These are phyloP conservation scores for Nothocercus nigrocapillus DNA, from an alignment of 2,113 vertebrate species.

Conservation along the genomic window DNA sequence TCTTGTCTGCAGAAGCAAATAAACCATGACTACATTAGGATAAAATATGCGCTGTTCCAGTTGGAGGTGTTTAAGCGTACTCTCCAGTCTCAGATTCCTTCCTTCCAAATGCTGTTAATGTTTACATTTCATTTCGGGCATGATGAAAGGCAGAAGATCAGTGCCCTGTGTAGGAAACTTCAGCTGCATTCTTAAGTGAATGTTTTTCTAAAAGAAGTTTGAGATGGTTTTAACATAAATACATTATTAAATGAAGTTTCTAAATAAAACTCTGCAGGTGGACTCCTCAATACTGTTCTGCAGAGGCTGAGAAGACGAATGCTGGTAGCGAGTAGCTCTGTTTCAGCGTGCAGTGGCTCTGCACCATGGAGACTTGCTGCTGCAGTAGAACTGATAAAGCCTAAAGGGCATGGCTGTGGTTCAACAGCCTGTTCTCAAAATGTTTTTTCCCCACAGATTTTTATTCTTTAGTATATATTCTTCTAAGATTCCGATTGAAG, in stretches of 20 bases:
- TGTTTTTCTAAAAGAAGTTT: constrained; percentile 35
- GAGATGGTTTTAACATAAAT: constrained; percentile 13
- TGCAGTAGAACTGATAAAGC: accelerated
- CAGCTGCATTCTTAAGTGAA: constrained; percentile 12
- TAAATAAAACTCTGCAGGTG: constrained; percentile 12
- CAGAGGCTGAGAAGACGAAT: not conserved
- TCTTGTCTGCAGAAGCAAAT: constrained; percentile 1
- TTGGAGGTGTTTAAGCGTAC: constrained; percentile 55
- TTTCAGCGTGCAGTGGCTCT: accelerated
- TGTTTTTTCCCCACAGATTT: not conserved
- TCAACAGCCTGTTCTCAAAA: not conserved
- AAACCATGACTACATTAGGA: constrained; percentile 79
- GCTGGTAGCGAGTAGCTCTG: accelerated
- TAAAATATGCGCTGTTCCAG: constrained; percentile 73
- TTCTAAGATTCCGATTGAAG: not conserved
- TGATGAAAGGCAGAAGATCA: constrained; percentile 69
- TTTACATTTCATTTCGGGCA: constrained; percentile 49
- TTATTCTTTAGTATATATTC: not conserved
- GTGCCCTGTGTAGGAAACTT: not conserved
- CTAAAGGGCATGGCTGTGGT: not conserved
- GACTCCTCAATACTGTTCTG: not conserved
- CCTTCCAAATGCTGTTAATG: constrained; percentile 10
- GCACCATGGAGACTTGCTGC: accelerated
- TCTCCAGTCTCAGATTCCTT: constrained; percentile 70
- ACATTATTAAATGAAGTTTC: constrained; percentile 22